These are phyloP conservation scores for Drosophila kepulauana DNA, from an alignment of 1,140 invertebrate species.

Conservation along the genomic window DNA sequence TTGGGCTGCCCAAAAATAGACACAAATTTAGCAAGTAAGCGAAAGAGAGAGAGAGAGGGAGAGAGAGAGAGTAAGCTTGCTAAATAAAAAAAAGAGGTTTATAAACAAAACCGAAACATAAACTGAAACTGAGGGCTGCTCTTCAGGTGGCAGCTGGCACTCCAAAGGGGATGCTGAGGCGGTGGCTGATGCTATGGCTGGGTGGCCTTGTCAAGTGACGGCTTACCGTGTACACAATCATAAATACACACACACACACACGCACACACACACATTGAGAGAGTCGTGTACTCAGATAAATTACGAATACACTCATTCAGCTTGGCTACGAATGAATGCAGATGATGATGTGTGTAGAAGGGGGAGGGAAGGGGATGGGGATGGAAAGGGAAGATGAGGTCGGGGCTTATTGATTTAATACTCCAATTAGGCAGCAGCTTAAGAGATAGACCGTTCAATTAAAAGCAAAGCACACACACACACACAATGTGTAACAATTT, in stretches of 20 bases:
- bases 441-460: conserved; percentile 5
- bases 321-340: conserved; percentile 3
- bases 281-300: no score
- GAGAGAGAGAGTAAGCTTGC: background rate
- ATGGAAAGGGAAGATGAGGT: background rate
- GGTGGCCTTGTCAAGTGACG: conserved; percentile 3
- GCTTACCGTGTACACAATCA: background rate
- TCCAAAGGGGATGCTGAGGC: background rate
- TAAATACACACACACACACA: background rate
- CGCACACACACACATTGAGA: background rate
- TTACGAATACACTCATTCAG: background rate
- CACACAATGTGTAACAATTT: conserved; percentile 7
- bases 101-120: conserved; percentile 3
- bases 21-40: background rate
- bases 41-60: background rate
- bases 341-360: background rate
- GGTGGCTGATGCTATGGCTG: background rate
- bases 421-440: conserved; percentile 6
- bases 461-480: background rate
- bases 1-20: conserved; percentile 35
- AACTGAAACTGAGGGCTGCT: background rate
- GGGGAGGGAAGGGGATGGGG: background rate
- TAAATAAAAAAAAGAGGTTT: background rate
- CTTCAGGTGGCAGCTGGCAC: conserved; percentile 17
- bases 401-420: conserved; percentile 9